Base-by-base conservation (phyloP, 1,140 invertebrate species). In the Brachionus rotundiformis region DNA sequence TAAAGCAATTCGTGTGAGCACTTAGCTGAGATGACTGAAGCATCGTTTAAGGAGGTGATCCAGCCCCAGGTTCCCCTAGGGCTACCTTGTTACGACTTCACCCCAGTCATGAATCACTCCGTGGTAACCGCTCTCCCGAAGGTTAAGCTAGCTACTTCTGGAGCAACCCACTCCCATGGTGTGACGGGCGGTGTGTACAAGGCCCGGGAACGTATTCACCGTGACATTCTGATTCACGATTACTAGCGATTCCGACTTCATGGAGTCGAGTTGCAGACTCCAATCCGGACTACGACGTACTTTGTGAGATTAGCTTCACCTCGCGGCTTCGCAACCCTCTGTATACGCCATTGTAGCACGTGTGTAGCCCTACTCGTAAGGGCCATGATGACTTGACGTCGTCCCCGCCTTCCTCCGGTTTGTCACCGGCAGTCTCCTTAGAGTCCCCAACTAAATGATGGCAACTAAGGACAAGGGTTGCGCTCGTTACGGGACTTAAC, bases 21-120 rank as follows among this genome's bases (percentile, higher is more conserved):
- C n/a, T n/a, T n/a, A n/a, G n/a, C n/a, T n/a, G n/a, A n/a, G n/a
- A n/a, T n/a, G n/a, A n/a, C n/a, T n/a, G n/a, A n/a, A 77, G 31
- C 41, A 82, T 36, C 63, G 59, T 75, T 19, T 65, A 86, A 85
- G 82, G 84, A 85, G 84, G 84, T 85, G 75, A 82, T 89, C 88
- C 88, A 89, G 85, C 89, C 85, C 83, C 88, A 89, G 61, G 19
- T 89, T 89, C 88, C 87, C 63, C 47, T 89, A 89, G 86, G 84
- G 88, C 85, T 89, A 89, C 88, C 88, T 89, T 89, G 88, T 89
- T 89, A 89, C 88, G 87, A 89, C 88, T 89, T 89, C 84, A 86
- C 87, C 88, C 88, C 85, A 88, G 84, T 89, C 85, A 84, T 83
- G 39, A 71, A 83, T 76, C n/a, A 85, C 75, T 82, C 85, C 85